Evolutionary conservation across 2,888 invertebrate genomes (phyloP).

Genomic region (Stenoptilia bipunctidactyla): DNA sequence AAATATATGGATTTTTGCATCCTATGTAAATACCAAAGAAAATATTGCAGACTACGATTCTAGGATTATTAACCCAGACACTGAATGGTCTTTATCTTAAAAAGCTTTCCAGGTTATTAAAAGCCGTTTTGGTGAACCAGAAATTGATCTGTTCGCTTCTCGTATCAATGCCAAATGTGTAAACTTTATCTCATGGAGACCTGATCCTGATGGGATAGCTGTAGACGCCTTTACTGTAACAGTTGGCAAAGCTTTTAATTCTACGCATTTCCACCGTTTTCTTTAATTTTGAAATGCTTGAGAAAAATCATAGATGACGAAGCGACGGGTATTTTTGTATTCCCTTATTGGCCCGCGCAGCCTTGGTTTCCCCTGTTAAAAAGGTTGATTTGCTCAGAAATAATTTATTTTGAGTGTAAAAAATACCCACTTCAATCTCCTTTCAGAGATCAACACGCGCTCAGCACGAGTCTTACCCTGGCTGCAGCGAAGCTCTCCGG

Average conservation of each 20-base stretch:
- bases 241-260: conserved; percentile 10
- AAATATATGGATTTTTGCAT: conserved; percentile 17
- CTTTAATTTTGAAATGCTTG: conserved; percentile 7
- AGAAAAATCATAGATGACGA: conserved; percentile 11
- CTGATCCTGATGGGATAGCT: conserved; percentile 10
- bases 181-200: conserved; percentile 9
- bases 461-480: conserved; percentile 7
- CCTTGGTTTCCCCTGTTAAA: conserved; percentile 12
- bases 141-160: conserved; percentile 14
- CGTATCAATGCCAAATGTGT: conserved; percentile 11
- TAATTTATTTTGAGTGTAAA: conserved; percentile 5
- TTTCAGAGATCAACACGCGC: background rate
- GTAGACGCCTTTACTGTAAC: conserved; percentile 12
- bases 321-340: conserved; percentile 11
- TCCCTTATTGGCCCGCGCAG: conserved; percentile 13
- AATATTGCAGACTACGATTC: conserved; percentile 16
- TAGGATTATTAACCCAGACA: conserved; percentile 10
- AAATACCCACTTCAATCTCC: conserved; percentile 3
- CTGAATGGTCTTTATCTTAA: conserved; percentile 10
- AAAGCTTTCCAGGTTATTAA: conserved; percentile 5
- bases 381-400: conserved; percentile 6
- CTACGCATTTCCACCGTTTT: conserved; percentile 15
- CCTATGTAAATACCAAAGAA: conserved; percentile 20
- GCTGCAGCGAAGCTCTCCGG: conserved; percentile 12
- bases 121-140: conserved; percentile 9